Percentiles rank a stretch among this genome's conserved stretches.
These are phyloP conservation scores for Rhinoderma darwinii DNA, from an alignment of 2,113 vertebrate species.

Conservation along the genomic window DNA sequence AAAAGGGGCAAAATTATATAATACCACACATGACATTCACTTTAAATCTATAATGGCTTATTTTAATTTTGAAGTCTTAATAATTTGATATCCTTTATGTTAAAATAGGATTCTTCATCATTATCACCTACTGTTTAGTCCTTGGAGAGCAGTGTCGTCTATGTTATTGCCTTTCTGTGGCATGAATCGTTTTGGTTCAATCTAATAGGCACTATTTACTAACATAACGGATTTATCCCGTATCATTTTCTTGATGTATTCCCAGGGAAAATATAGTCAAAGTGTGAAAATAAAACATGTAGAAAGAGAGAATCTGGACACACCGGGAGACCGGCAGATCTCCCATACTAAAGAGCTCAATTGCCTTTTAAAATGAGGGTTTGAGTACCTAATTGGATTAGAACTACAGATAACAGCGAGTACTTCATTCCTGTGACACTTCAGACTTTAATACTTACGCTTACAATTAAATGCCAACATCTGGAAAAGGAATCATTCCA, in stretches of 20 bases:
- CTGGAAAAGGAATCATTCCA: background rate
- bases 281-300: background rate
- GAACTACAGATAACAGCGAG: background rate
- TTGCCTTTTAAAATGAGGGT: background rate
- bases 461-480: background rate
- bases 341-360: background rate
- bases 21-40: background rate
- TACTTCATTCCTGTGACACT: constrained; percentile 21
- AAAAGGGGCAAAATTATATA: background rate
- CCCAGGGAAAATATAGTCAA: background rate
- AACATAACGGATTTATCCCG: background rate
- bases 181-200: background rate
- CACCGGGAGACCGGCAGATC: background rate
- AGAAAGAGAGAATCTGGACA: background rate
- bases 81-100: background rate
- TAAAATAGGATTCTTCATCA: background rate
- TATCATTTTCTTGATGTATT: background rate
- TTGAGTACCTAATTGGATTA: background rate
- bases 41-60: background rate
- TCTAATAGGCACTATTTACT: background rate
- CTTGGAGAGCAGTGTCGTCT: background rate
- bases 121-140: background rate
- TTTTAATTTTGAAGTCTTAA: background rate
- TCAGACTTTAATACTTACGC: background rate
- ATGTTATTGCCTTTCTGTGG: background rate